Conservation (phyloP, 1,140 invertebrate species). For the Drosophila azteca region DNA sequence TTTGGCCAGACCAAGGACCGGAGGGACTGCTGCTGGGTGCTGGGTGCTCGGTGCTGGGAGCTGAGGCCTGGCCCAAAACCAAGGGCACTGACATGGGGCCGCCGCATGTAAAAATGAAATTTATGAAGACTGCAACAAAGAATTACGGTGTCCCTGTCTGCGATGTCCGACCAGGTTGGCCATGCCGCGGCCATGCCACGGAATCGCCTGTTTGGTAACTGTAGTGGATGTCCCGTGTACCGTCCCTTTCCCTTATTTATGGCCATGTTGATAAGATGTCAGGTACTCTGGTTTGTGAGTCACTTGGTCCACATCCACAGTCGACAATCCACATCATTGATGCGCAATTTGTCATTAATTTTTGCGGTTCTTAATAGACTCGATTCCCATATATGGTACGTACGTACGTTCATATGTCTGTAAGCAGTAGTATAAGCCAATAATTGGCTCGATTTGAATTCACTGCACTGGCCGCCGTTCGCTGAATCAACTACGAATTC, state of each 20-base stretch:
- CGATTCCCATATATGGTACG: neutral
- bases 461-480: slow-evolving; percentile 18
- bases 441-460: slow-evolving; percentile 54
- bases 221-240: neutral
- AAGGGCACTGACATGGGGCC: slow-evolving; percentile 43
- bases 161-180: too few species aligned
- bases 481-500: slow-evolving; percentile 62
- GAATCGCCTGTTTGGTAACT: slow-evolving; percentile 20
- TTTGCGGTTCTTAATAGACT: slow-evolving; percentile 42
- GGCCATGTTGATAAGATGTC: slow-evolving; percentile 66
- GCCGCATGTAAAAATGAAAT: slow-evolving; percentile 66
- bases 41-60: too few species aligned
- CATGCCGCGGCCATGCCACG: neutral
- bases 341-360: slow-evolving; percentile 59
- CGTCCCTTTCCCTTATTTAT: slow-evolving; percentile 66
- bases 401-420: too few species aligned
- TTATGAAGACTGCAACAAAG: slow-evolving; percentile 79
- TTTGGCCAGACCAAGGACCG: slow-evolving; percentile 31
- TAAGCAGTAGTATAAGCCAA: slow-evolving; percentile 10
- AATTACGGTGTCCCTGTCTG: slow-evolving; percentile 50
- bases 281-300: slow-evolving; percentile 54
- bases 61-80: slow-evolving; percentile 6
- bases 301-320: slow-evolving; percentile 33
- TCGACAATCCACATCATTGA: slow-evolving; percentile 26
- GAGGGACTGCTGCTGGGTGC: neutral